Evolutionary conservation across 1,140 invertebrate genomes (phyloP), one percentile per base, ranked within the genome.

Genomic region (Aphelinus atriplicis): DNA sequence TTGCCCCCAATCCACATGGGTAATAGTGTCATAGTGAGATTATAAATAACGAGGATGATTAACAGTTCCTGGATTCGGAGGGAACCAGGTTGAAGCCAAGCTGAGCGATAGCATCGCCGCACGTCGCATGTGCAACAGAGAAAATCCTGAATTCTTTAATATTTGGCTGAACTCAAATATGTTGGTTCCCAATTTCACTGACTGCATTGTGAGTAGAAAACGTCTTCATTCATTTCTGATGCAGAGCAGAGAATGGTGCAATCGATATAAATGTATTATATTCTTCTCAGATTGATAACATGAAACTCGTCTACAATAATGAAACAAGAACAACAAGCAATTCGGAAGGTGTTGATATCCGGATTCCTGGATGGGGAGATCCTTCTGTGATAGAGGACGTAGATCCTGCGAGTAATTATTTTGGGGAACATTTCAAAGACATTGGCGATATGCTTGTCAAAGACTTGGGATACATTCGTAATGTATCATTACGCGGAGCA

Each of bases 21-120:
- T 26, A 26, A 26, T 26, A 26, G 26, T 26, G 26, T 26, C 0
- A 26, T 26, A 26, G 26, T 26, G 26, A 26, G 26, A 26, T 26
- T 26, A 26, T 26, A 26, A 26, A 26, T 26, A 26, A 5, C 7
- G 63, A 46, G 43, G 5, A 46, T 10, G 46, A n/a, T 51, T 64
- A 47, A 58, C 82, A 95, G 96, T 99, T 81, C 98, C 98, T 80
- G 98, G 98, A 45, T 97, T 99, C 93, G 98, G 97, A 7, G 98
- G 98, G 4, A 96, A 93, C 83, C 97, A 98, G 86, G 83, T 99
- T 7, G 93, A 97, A 84, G 97, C 97, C 1, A 96, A 92, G 83
- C 84, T 99, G 48, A 94, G 97, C 82, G 98, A 97, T 88, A 88
- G 93, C 0, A 80, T 84, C 3, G 91, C 92, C 3, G 93, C 95